A percentile compares a stretch with the other conserved stretches of the same genome.
Evolutionary conservation across 2,113 vertebrate genomes (phyloP).

Genomic region (Periophthalmodon schlosseri): DNA sequence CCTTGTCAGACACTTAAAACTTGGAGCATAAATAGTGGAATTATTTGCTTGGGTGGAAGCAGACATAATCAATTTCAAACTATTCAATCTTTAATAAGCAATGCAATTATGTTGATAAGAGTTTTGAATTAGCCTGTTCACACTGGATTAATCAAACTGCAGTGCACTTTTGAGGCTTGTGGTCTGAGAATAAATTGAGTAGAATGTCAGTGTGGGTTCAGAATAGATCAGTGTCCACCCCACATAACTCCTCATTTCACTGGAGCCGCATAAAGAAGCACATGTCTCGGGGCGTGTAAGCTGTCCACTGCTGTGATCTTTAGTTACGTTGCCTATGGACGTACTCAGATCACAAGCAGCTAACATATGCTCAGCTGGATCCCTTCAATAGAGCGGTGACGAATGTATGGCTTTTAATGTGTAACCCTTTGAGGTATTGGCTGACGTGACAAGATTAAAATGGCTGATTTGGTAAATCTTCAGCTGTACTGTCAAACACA

Average conservation of each 20-base stretch:
- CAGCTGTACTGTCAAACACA: slow-evolving; percentile 30
- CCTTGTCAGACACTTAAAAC: no score
- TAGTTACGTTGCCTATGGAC: slow-evolving; percentile 38
- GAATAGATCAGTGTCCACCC: slow-evolving; percentile 64
- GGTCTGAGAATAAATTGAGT: background rate
- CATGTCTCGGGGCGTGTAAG: slow-evolving; percentile 38
- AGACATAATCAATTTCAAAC: background rate
- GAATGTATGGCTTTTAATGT: slow-evolving; percentile 17
- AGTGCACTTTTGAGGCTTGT: background rate
- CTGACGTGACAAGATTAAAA: slow-evolving; percentile 15
- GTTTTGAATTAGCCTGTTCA: background rate
- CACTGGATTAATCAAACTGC: background rate
- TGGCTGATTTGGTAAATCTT: slow-evolving; percentile 41
- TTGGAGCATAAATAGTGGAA: no score
- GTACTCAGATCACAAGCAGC: slow-evolving; percentile 22
- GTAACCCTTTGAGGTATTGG: slow-evolving; percentile 7
- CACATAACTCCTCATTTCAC: slow-evolving; percentile 66
- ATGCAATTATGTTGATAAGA: background rate
- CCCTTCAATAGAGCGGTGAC: slow-evolving; percentile 25
- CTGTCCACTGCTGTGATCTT: slow-evolving; percentile 43
- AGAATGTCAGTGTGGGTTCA: slow-evolving; percentile 48
- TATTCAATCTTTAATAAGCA: background rate
- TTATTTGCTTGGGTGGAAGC: background rate
- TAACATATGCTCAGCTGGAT: slow-evolving; percentile 32
- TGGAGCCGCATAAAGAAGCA: slow-evolving; percentile 58